Evolutionary conservation across 2,113 vertebrate species (phyloP), one percentile per base, ranked within the genome.

Genomic region (Puntigrus tetrazona): DNA sequence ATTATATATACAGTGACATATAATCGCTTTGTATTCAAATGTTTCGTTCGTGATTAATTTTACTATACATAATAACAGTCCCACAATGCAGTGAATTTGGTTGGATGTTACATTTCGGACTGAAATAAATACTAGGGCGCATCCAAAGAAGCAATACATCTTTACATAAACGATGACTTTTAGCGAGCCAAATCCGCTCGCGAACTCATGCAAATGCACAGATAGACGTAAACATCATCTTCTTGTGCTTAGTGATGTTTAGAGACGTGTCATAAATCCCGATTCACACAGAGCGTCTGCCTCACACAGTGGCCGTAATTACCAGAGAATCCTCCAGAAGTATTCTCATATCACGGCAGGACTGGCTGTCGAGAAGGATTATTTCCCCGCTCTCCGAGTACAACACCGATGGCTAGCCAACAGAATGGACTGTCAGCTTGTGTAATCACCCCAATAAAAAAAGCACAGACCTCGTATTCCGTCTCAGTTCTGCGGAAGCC

Each of bases 381-480:
- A 88, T 81, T 86, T 88, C 73, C 52, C 78, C 25, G 63, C 81
- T 75, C 85, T 34, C 81, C 50, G 72, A 78, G 84, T 77, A 73
- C 82, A 76, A 59, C 55, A 78, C 70, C 69, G 25, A 79, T 79
- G 83, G 82, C 63, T 52, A 82, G 72, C 55, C 81, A 84, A 84
- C 72, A 84, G 84, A 81, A 81, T 41, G 72, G 41, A 88, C 84
- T 84, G 87, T 88, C 85, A 88, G 81, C 84, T 86, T 20, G 72
- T 78, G 84, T 88, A 86, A 88, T 88, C 85, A 86, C 76, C 73
- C 85, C 52, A 84, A 86, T 86, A 88, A 74, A 86, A n/a, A 78
- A 84, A 61, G 70, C 82, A 86, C 47, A 84, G 69, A 14, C 45
- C 59, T 65, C 52, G 43, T 43, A 36, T 36, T 61, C 25, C 4